Evolutionary conservation across 2,888 invertebrate genomes (phyloP).

Genomic region (Fragum sueziense): DNA sequence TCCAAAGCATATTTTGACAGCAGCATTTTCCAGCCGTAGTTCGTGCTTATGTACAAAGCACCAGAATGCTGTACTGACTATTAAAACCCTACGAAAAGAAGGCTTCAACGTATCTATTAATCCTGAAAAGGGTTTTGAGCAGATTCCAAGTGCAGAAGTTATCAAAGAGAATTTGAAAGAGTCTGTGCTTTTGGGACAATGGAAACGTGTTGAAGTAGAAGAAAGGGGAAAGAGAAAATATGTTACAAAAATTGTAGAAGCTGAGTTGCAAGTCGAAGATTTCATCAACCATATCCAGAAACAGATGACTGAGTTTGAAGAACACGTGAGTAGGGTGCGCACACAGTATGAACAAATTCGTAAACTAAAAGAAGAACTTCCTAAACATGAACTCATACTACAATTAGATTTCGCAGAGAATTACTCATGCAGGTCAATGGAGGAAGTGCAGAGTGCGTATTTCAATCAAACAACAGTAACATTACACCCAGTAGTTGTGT

Average conservation of each 20-base stretch:
- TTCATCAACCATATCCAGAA: conserved; percentile 26
- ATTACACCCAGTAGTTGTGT: conserved; percentile 58
- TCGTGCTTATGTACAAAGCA: conserved; percentile 48
- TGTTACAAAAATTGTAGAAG: conserved; percentile 34
- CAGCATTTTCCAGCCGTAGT: conserved; percentile 19
- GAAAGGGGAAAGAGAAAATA: conserved; percentile 37
- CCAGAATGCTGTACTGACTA: conserved; percentile 36
- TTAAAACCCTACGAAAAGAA: conserved; percentile 31
- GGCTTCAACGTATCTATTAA: conserved; percentile 22
- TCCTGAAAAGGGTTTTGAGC: conserved; percentile 15
- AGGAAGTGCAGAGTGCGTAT: conserved; percentile 52
- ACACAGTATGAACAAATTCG: conserved; percentile 48
- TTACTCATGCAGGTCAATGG: conserved; percentile 37
- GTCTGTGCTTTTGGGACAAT: conserved; percentile 19
- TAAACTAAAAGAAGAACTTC: conserved; percentile 25
- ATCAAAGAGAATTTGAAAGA: conserved; percentile 20
- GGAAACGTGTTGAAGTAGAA: conserved; percentile 38
- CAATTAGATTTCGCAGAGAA: conserved; percentile 54
- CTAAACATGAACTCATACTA: conserved; percentile 23
- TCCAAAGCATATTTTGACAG: conserved; percentile 34
- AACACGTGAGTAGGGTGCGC: conserved; percentile 37
- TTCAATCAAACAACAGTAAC: conserved; percentile 50
- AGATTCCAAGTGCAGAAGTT: conserved; percentile 3
- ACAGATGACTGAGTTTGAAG: conserved; percentile 47
- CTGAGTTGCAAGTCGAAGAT: not conserved